Evolutionary conservation across 2,888 invertebrate species (phyloP).

Genomic region (Hyposoter dolosus): DNA sequence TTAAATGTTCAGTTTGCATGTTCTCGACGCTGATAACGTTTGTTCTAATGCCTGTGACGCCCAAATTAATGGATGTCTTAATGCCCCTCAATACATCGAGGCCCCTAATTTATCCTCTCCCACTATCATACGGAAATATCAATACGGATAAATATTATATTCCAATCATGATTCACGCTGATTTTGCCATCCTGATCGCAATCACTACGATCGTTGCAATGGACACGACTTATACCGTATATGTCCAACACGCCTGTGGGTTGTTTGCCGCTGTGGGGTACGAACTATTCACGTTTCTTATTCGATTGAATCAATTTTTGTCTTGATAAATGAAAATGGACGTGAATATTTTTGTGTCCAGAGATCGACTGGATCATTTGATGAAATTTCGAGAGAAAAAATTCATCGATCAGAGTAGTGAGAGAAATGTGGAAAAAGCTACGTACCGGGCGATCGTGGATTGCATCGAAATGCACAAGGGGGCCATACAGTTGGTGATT

Average conservation of each 20-base stretch:
- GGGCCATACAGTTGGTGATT: slow-evolving; percentile 64
- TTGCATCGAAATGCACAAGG: slow-evolving; percentile 66
- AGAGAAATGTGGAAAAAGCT: slow-evolving; percentile 16
- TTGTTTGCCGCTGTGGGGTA: slow-evolving; percentile 61
- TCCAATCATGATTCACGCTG: slow-evolving; percentile 53
- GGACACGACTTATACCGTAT: slow-evolving; percentile 54
- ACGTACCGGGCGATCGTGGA: slow-evolving; percentile 44
- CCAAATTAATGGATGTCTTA: slow-evolving; percentile 51
- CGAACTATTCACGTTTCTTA: not conserved
- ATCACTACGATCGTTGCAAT: slow-evolving; percentile 55
- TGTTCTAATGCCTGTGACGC: slow-evolving; percentile 47
- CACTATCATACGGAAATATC: slow-evolving; percentile 48
- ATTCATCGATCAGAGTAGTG: not conserved
- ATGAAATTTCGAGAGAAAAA: not conserved
- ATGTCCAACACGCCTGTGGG: slow-evolving; percentile 65
- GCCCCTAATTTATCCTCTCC: slow-evolving; percentile 17
- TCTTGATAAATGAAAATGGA: not conserved
- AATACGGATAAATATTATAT: slow-evolving; percentile 47
- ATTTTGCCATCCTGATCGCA: slow-evolving; percentile 5
- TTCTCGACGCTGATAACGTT: slow-evolving; percentile 57
- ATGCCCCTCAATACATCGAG: slow-evolving; percentile 63
- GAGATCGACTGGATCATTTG: slow-evolving; percentile 37
- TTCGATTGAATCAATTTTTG: not conserved
- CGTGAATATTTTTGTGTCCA: not conserved
- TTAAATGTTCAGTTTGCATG: slow-evolving; percentile 54